A percentile compares a stretch with the other conserved stretches of the same genome.
Conservation (phyloP, 2,797 vertebrate genomes). For the Chelonia mydas region DNA sequence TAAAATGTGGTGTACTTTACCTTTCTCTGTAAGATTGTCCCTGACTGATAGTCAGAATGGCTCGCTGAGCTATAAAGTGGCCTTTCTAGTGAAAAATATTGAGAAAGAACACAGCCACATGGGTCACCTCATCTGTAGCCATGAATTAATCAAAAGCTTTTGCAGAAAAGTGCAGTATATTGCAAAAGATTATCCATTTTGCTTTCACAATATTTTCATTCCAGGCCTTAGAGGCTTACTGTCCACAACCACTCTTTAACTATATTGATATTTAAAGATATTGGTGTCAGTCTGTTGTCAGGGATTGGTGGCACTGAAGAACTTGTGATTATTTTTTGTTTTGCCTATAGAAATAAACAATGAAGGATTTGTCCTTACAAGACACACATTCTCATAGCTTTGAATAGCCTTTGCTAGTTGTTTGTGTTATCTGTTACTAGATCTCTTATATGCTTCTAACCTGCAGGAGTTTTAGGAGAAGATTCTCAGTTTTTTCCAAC, state of each 20-base stretch:
- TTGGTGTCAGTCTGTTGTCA: background rate
- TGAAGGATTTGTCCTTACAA: background rate
- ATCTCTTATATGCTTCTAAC: background rate
- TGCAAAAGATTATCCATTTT: conserved; percentile 49
- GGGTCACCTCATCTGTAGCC: conserved; percentile 35
- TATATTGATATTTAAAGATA: background rate
- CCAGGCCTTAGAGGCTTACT: conserved; percentile 28
- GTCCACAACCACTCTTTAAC: conserved; percentile 51
- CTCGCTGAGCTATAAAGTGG: background rate
- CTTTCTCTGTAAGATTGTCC: background rate
- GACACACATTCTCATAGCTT: background rate
- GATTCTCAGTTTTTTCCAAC: background rate
- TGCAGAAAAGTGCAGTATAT: conserved; percentile 28
- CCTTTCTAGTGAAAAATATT: background rate
- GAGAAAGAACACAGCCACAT: conserved; percentile 18
- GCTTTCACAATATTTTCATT: conserved; percentile 55
- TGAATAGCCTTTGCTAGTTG: background rate
- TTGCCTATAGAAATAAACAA: conserved; percentile 45
- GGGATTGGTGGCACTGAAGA: conserved; percentile 50
- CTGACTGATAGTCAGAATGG: background rate
- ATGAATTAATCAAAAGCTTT: conserved; percentile 34
- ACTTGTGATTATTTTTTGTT: conserved; percentile 67
- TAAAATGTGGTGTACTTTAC: background rate
- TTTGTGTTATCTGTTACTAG: background rate
- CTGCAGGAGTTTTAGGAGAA: background rate